Conservation (phyloP, 2,113 vertebrate genomes). For the Syrmaticus mikado region DNA sequence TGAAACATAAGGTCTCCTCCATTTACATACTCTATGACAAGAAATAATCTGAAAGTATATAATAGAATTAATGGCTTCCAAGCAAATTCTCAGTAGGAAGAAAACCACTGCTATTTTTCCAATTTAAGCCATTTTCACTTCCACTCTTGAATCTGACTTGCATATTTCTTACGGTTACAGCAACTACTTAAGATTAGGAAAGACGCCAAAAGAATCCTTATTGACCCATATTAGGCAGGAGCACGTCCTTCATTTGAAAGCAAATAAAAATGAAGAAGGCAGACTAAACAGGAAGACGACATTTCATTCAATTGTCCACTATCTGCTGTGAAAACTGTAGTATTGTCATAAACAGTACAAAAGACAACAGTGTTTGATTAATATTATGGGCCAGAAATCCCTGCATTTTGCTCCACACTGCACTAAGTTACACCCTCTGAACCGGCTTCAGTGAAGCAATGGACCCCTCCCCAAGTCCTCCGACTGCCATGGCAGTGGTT, state of each 20-base stretch:
- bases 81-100: background rate
- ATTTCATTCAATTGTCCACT: background rate
- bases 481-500: background rate
- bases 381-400: background rate
- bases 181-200: background rate
- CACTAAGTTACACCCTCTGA: rapidly evolving
- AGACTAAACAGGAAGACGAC: background rate
- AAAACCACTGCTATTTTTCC: background rate
- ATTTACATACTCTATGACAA: slow-evolving; percentile 98
- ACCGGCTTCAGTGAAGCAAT: background rate
- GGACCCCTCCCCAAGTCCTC: background rate
- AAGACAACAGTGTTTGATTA: background rate
- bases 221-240: background rate
- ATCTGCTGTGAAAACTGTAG: background rate
- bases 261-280: background rate
- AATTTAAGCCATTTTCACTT: background rate
- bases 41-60: slow-evolving; percentile 86
- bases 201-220: background rate
- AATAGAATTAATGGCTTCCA: background rate
- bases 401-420: background rate
- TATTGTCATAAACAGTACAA: background rate
- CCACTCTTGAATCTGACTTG: background rate
- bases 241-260: background rate
- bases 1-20: slow-evolving; percentile 99
- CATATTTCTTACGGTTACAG: background rate